Conservation (phyloP, 2,797 vertebrate species). For the Lophotriccus pileatus region DNA sequence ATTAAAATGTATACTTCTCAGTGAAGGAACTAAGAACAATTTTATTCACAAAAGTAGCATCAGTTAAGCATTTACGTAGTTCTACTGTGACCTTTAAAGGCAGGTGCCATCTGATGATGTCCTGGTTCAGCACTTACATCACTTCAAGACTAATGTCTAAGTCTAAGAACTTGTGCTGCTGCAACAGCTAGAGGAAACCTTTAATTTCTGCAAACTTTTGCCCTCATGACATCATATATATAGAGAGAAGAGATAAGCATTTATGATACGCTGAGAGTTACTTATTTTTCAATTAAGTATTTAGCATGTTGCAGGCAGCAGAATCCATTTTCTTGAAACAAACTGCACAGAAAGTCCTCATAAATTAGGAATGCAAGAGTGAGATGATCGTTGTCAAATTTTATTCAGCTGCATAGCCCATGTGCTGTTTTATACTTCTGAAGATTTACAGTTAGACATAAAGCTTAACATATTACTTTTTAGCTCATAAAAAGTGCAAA, state of each 20-base stretch:
- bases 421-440: not conserved
- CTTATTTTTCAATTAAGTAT: not conserved
- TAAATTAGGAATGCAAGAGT: not conserved
- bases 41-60: not conserved
- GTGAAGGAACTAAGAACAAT: not conserved
- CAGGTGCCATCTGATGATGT: not conserved
- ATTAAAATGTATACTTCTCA: not conserved
- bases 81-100: not conserved
- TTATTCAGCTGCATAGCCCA: not conserved
- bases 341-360: not conserved
- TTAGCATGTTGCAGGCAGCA: not conserved
- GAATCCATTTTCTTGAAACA: not conserved
- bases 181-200: not conserved
- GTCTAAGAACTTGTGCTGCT: not conserved
- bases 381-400: not conserved
- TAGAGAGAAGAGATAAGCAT: not conserved
- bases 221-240: fast-evolving
- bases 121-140: not conserved
- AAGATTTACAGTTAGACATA: slow-evolving; percentile 39
- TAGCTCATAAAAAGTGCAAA: slow-evolving; percentile 27
- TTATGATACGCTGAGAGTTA: not conserved
- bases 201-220: not conserved
- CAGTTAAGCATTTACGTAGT: not conserved
- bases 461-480: slow-evolving; percentile 48
- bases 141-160: fast-evolving